Evolutionary conservation across 2,888 invertebrate species (phyloP).

Genomic region (Calameuta idolon): DNA sequence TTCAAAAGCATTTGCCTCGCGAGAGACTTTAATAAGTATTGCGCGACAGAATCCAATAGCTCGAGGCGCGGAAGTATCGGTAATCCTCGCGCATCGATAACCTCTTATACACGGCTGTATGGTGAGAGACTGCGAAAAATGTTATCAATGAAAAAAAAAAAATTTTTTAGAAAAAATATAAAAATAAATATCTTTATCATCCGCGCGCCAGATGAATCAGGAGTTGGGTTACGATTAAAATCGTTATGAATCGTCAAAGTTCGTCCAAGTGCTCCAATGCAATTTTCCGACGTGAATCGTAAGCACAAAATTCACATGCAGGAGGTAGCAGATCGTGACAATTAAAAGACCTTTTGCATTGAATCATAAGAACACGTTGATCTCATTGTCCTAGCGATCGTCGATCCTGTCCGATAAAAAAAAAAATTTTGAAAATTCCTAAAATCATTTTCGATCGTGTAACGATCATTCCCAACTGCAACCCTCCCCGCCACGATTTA

Average conservation of each 20-base stretch:
- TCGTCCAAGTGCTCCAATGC: no score
- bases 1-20: neutral
- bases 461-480: neutral
- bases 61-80: neutral
- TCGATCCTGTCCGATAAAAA: no score
- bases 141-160: neutral
- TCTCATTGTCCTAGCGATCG: no score
- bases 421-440: neutral
- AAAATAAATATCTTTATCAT: neutral
- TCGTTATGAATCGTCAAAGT: neutral
- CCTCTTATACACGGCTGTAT: neutral
- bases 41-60: neutral
- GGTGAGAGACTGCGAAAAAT: neutral
- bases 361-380: no score
- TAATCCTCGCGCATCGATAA: neutral
- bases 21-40: neutral
- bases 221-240: neutral
- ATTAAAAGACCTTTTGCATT: no score
- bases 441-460: neutral
- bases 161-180: neutral
- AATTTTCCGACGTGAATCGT: no score
- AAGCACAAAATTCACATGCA: no score
- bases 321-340: no score
- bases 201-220: no score
- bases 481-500: conserved; percentile 26